Evolutionary conservation across 2,888 invertebrate species (phyloP).

Genomic region (Polietes domitor): DNA sequence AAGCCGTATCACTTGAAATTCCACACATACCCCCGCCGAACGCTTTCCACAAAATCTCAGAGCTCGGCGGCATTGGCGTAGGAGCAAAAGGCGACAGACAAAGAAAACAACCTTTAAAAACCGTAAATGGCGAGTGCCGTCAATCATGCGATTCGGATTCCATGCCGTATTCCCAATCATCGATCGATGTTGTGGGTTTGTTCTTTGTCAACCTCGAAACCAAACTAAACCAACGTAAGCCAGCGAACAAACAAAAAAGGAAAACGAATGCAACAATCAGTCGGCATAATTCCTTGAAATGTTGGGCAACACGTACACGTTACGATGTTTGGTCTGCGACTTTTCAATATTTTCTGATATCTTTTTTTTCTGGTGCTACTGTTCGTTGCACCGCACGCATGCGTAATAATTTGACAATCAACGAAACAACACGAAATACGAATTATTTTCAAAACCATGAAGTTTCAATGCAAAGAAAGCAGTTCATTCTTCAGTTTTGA

Average conservation of each 20-base stretch:
- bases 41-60: too few species aligned
- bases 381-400: slow-evolving; percentile 31
- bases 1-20: slow-evolving; percentile 69
- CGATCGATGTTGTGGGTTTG: neutral
- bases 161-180: slow-evolving; percentile 1
- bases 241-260: neutral
- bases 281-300: slow-evolving; percentile 66
- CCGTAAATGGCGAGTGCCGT: slow-evolving; percentile 47
- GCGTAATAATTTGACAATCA: slow-evolving; percentile 40
- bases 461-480: neutral
- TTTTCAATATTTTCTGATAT: slow-evolving; percentile 15
- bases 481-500: neutral
- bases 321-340: slow-evolving; percentile 17
- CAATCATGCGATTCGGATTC: slow-evolving; percentile 34
- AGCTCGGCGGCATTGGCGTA: too few species aligned
- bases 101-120: slow-evolving; percentile 14
- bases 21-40: slow-evolving; percentile 58
- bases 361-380: slow-evolving; percentile 44
- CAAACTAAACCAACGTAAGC: neutral
- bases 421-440: neutral
- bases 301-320: slow-evolving; percentile 61
- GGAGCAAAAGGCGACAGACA: neutral
- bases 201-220: slow-evolving; percentile 17
- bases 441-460: neutral
- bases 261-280: slow-evolving; percentile 32